Evolutionary conservation across 2,888 invertebrate species (phyloP), one percentile per base, ranked within the genome.

Genomic region (Scaptodrosophila latifasciaeformis): DNA sequence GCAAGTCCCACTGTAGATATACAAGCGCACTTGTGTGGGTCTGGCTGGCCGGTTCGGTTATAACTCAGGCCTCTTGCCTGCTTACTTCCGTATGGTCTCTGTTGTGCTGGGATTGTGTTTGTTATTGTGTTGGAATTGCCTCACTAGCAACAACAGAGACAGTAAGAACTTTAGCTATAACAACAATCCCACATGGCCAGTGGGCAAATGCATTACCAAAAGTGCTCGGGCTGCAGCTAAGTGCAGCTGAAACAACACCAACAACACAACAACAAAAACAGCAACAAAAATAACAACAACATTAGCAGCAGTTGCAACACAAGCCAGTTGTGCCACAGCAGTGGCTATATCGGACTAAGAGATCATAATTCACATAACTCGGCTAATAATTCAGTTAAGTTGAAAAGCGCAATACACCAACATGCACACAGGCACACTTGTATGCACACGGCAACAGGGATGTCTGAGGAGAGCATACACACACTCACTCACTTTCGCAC

Each of bases 131-230:
- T 59, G 50, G 59, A 69, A 74, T 70, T 72, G 70, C 70, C 67
- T 58, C 43, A 47, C 56, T 64, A 59, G 30, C 68, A 68, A 50
- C 44, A 71, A 43, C 46, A 56, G 46, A 19, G 49, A 18, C 44
- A 39, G 35, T 47, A 42, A 18, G 39, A 47, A 5, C 24, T 39
- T 13, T 27, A 45, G 46, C 49, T 27, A 29, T 54, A 37, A 46
- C 43, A 35, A 53, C 68, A 70, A 72, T 76, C 75, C 75, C 75
- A 76, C 74, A 76, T 79, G 75, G 74, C 75, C 75, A 76, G 61
- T 76, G 79, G 75, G 67, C 75, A 79, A 76, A 79, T 79, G 75
- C 80, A 79, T 76, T 76, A 76, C 70, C 77, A 51, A 72, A 79
- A 79, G 74, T 79, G 77, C 67, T 42, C 60, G 53, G 35, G 54